Percentiles rank a stretch among this genome's conserved stretches.
Conservation (phyloP, 2,113 vertebrate species). For the Lampris megalopsis region DNA sequence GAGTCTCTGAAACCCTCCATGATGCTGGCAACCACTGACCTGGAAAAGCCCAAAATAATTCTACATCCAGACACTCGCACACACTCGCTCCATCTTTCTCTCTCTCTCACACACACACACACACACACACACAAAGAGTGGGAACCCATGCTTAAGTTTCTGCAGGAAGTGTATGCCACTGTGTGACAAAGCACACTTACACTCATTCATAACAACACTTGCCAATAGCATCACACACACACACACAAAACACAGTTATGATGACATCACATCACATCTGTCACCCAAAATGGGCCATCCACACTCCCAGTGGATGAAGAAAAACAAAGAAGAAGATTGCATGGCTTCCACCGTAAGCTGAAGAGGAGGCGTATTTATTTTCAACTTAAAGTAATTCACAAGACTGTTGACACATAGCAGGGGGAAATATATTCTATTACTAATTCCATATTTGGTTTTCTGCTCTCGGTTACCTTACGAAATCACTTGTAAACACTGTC, state of each 20-base stretch:
- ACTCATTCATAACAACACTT: not conserved
- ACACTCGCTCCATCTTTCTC: not conserved
- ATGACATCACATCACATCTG: not conserved
- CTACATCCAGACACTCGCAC: slow-evolving; percentile 9
- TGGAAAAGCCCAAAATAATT: slow-evolving; percentile 55
- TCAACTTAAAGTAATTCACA: too few species aligned
- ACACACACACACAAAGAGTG: slow-evolving; percentile 5
- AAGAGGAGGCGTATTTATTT: too few species aligned
- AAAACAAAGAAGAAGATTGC: too few species aligned
- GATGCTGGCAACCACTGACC: slow-evolving; percentile 65
- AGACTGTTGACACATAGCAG: too few species aligned
- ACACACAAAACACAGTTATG: not conserved
- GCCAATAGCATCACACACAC: not conserved
- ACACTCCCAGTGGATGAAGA: not conserved
- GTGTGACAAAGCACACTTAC: too few species aligned
- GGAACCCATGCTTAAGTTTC: not conserved
- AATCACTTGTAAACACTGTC: too few species aligned
- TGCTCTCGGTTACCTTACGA: too few species aligned
- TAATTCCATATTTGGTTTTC: too few species aligned
- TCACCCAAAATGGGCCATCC: not conserved
- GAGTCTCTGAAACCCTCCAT: slow-evolving; percentile 43
- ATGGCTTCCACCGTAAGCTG: too few species aligned
- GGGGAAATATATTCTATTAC: too few species aligned
- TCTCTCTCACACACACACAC: slow-evolving; percentile 14
- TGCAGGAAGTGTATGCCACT: not conserved